phyloP scores from a whole-genome alignment of 2,113 vertebrate genomes.

The Cottus gobio region DNA sequence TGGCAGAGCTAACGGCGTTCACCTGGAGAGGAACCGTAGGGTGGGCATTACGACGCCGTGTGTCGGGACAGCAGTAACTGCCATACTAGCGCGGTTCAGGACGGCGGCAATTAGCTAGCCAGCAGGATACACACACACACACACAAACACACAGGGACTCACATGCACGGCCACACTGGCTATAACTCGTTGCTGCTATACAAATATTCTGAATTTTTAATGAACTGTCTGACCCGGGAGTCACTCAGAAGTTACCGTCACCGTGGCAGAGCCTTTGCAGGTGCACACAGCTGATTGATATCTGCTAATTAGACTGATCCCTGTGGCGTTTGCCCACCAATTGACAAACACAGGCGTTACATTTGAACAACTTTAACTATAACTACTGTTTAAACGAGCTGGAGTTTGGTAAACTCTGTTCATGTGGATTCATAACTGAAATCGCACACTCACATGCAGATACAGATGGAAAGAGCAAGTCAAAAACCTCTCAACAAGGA shows the following conservation, averaged over 20 bases:
- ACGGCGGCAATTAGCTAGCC: neutral
- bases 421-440: neutral
- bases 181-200: neutral
- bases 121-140: neutral
- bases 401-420: neutral
- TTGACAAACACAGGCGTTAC: neutral
- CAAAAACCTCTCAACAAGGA: neutral
- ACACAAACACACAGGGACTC: no score
- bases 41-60: neutral
- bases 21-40: neutral
- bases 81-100: neutral
- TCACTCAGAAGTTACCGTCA: neutral
- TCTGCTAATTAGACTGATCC: constrained; percentile 8
- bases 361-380: neutral
- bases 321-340: neutral
- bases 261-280: constrained; percentile 11
- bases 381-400: neutral
- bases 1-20: neutral
- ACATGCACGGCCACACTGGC: no score
- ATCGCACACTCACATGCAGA: neutral
- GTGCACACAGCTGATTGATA: constrained; percentile 5
- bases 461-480: neutral
- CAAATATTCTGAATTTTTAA: neutral
- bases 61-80: neutral
- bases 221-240: neutral